Conservation (phyloP, 2,888 invertebrate genomes). For the Cephalotes varians region DNA sequence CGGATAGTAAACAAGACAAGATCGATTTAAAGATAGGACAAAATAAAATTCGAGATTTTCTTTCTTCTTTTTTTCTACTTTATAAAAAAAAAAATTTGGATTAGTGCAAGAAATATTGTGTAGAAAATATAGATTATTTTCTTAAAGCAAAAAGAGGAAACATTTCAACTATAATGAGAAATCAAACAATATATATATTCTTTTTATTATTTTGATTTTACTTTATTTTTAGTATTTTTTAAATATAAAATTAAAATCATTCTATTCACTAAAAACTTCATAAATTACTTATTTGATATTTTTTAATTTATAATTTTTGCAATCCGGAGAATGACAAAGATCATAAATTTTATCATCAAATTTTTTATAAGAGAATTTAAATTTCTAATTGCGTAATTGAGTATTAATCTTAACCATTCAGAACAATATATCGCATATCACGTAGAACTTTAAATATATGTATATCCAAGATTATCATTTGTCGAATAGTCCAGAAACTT, state of each 20-base stretch:
- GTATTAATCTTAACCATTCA: slow-evolving; percentile 14
- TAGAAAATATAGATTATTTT: background rate
- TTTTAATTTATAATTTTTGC: background rate
- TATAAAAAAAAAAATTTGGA: background rate
- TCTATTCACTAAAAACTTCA: background rate
- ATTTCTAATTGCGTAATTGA: background rate
- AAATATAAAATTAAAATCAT: background rate
- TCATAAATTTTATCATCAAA: background rate
- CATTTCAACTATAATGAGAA: background rate
- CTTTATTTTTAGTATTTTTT: background rate
- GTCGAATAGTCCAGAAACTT: slow-evolving; percentile 7
- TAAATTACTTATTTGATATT: too few species aligned
- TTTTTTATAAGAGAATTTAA: background rate
- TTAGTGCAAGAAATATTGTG: background rate
- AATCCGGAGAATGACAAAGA: background rate
- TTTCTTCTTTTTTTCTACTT: background rate
- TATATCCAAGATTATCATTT: slow-evolving; percentile 15
- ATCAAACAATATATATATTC: background rate
- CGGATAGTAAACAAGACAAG: background rate
- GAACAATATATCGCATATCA: background rate
- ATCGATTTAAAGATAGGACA: background rate
- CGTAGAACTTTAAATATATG: slow-evolving; percentile 10
- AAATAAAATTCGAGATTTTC: background rate
- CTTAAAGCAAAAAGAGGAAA: background rate
- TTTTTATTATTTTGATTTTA: background rate